Base-by-base conservation (phyloP, 2,113 vertebrate species). In the Clarias gariepinus region DNA sequence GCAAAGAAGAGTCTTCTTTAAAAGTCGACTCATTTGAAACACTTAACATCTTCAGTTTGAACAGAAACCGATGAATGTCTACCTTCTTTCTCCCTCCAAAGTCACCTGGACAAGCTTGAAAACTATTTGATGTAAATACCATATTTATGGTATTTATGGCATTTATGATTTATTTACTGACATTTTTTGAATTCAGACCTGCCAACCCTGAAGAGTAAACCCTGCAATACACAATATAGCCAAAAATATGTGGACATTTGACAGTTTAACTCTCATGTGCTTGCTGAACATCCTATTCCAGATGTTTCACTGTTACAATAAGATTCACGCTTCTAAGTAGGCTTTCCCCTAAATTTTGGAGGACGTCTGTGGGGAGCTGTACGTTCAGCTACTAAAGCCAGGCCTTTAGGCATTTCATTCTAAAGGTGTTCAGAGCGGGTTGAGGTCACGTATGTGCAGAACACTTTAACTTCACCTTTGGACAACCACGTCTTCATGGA, bases 111-210 rank as follows among this genome's bases (percentile, higher is more conserved):
- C 55, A 79, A 16, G 76, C 52, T 80, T 80, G 18, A 80, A 36
- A 36, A 80, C 60, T 80, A 80, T 80, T 23, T 60, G 19, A 80
- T 80, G 21, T 60, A 80, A 60, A 80, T 80, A 60, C 28, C 78
- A 80, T n/a, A n/a, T n/a, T n/a, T n/a, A n/a, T n/a, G n/a, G n/a
- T n/a, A n/a, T n/a, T n/a, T n/a, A n/a, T n/a, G n/a, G n/a, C n/a
- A n/a, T n/a, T n/a, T n/a, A n/a, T n/a, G n/a, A n/a, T n/a, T n/a
- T n/a, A n/a, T n/a, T n/a, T n/a, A n/a, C n/a, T n/a, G n/a, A n/a
- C n/a, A n/a, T n/a, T n/a, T n/a, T 80, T 60, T 15, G 30, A 60
- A 80, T 36, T 80, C 77, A 80, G 77, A 80, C 53, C 52, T 58
- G 76, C 76, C 52, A 55, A 30, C 15, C 16, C 13, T 30, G 25